Conservation (phyloP, 2,113 vertebrate genomes). For the Rhipidura dahli region DNA sequence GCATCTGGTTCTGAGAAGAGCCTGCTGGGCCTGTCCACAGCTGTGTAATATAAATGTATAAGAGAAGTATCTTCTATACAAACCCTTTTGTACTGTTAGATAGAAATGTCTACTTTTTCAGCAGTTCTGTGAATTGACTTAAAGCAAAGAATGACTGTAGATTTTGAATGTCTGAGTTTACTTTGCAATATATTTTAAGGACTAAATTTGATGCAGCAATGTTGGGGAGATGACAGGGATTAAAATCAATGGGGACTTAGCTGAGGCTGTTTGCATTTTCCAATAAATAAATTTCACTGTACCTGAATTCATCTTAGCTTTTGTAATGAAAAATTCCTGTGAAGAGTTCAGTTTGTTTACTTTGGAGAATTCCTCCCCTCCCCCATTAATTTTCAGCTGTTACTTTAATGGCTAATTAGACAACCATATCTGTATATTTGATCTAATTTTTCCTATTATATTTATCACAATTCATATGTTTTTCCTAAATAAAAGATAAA, state of each 20-base stretch:
- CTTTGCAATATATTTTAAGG: slow-evolving; percentile 46
- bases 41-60: slow-evolving; percentile 78
- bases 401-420: slow-evolving; percentile 37
- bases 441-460: slow-evolving; percentile 60
- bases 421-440: slow-evolving; percentile 71
- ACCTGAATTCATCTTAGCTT: slow-evolving; percentile 19
- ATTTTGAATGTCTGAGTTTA: slow-evolving; percentile 49
- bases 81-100: slow-evolving; percentile 76
- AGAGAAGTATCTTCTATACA: slow-evolving; percentile 78
- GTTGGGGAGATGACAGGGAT: slow-evolving; percentile 28
- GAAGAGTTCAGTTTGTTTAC: slow-evolving; percentile 46
- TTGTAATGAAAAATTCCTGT: background rate
- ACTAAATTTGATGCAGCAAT: background rate
- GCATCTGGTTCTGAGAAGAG: slow-evolving; percentile 59
- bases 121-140: slow-evolving; percentile 76
- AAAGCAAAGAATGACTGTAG: slow-evolving; percentile 54
- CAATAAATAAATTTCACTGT: background rate
- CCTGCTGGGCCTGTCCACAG: slow-evolving; percentile 35
- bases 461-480: slow-evolving; percentile 48
- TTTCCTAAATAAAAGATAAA: slow-evolving; percentile 60
- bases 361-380: background rate
- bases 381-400: background rate
- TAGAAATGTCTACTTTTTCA: slow-evolving; percentile 80
- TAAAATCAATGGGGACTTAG: background rate
- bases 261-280: background rate